Evolutionary conservation across 2,888 invertebrate species (phyloP), one percentile per base, ranked within the genome.

Genomic region (Synanthedon formicaeformis): DNA sequence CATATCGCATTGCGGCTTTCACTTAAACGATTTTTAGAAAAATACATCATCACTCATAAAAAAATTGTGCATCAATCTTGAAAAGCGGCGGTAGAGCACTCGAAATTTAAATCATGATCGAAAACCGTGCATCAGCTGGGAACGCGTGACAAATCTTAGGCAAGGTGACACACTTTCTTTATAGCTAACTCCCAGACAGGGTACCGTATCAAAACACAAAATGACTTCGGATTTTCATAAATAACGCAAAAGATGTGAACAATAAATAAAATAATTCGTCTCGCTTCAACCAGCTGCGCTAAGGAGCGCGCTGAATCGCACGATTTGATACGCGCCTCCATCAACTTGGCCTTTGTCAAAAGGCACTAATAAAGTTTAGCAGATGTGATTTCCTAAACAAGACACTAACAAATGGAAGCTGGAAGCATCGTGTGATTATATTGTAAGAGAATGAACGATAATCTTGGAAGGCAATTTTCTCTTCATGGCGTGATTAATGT

Each of bases 241-340:
- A 84, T 82, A 82, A 81, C 77, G 74, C 67, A 73, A 69, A 78
- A 80, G 82, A 78, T 79, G 68, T 71, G 77, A 77, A 85, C 81
- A 84, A 83, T 82, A 80, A 85, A 83, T 82, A 78, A 74, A 79
- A 78, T 72, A 72, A 87, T 86, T 86, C 78, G 87, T 65, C 75
- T 68, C 83, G 79, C 79, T 69, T 71, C 66, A 77, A 78, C 81
- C 87, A 86, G 87, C 83, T 87, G 87, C 74, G 75, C 65, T 81
- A 82, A 86, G 86, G 80, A 83, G 81, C 80, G 72, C 66, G 67
- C 66, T 76, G 78, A 82, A 83, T 83, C 74, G 75, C 60, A 59
- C 83, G 77, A 87, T 87, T 87, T 78, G 87, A 80, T 82, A 85
- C 85, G 86, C 84, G 81, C 84, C 79, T 84, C 83, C 82, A 83